phyloP scores from a whole-genome alignment of 2,888 invertebrate species.

The Polymixis flavicincta region DNA sequence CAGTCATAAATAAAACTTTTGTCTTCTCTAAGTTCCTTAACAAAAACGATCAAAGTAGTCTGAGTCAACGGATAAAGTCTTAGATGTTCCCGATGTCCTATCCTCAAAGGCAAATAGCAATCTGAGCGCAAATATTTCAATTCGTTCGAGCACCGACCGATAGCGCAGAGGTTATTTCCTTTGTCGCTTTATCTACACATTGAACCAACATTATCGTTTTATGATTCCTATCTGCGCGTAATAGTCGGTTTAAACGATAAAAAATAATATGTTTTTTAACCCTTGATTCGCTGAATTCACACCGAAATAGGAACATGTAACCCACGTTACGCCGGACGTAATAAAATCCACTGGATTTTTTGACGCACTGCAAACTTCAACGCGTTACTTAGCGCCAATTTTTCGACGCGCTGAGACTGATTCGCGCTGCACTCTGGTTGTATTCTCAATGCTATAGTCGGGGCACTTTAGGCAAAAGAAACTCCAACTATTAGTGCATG shows the following conservation, averaged over 20 bases:
- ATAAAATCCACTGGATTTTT: too few species aligned
- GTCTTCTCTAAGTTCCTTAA: neutral
- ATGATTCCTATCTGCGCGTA: constrained; percentile 30
- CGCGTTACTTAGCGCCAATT: too few species aligned
- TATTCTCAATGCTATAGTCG: too few species aligned
- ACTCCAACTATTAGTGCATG: too few species aligned
- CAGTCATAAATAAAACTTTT: constrained; percentile 8
- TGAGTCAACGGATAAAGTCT: constrained; percentile 44
- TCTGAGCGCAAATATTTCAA: constrained; percentile 74
- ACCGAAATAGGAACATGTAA: neutral
- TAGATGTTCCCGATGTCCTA: constrained; percentile 55
- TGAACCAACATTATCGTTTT: constrained; percentile 40
- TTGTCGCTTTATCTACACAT: constrained; percentile 56
- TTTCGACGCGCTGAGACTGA: too few species aligned
- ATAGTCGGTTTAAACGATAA: neutral
- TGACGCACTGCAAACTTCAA: too few species aligned
- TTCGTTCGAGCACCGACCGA: constrained; percentile 63
- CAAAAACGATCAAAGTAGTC: constrained; percentile 20
- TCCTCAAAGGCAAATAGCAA: constrained; percentile 74
- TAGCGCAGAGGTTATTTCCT: constrained; percentile 56
- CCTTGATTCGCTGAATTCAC: neutral
- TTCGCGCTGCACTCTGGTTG: too few species aligned
- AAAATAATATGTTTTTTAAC: neutral
- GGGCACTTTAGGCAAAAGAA: too few species aligned
- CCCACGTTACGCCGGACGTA: too few species aligned